These are phyloP conservation scores for Falco rusticolus DNA, from an alignment of 2,797 vertebrate species.

Conservation along the genomic window DNA sequence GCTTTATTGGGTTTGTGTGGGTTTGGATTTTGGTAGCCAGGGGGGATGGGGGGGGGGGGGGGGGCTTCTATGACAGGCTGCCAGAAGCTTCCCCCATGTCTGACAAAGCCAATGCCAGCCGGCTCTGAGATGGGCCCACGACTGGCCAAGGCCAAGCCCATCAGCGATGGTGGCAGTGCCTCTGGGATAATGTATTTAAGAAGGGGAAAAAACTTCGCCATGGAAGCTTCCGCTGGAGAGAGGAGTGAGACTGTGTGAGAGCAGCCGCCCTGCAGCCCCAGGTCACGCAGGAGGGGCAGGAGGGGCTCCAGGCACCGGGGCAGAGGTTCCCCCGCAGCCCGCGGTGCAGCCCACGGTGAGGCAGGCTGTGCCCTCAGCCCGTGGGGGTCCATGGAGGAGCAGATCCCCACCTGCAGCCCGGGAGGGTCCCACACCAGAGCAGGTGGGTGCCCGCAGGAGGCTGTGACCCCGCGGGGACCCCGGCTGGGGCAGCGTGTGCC, in stretches of 20 bases:
- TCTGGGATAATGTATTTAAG: neutral
- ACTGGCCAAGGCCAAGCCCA: neutral
- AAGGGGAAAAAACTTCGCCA: neutral
- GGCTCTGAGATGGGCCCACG: neutral
- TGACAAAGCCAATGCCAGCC: fast-evolving
- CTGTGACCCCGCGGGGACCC: no score
- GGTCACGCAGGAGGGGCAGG: neutral
- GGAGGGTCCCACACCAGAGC: no score
- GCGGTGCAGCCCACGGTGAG: neutral
- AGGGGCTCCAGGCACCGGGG: neutral
- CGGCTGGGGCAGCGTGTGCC: no score
- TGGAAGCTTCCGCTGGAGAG: neutral
- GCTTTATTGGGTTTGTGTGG: neutral
- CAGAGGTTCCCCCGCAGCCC: neutral
- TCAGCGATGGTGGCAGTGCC: neutral
- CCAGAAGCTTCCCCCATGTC: neutral
- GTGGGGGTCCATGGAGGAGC: no score
- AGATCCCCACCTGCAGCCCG: no score
- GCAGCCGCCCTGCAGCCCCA: no score
- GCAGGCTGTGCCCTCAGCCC: no score
- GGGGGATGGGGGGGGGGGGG: no score
- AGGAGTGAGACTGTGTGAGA: neutral
- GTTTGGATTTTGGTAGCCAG: neutral
- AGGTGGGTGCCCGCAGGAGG: no score
- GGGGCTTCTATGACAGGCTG: neutral